phyloP scores from a whole-genome alignment of 2,797 vertebrate genomes.

The Spea hammondii region DNA sequence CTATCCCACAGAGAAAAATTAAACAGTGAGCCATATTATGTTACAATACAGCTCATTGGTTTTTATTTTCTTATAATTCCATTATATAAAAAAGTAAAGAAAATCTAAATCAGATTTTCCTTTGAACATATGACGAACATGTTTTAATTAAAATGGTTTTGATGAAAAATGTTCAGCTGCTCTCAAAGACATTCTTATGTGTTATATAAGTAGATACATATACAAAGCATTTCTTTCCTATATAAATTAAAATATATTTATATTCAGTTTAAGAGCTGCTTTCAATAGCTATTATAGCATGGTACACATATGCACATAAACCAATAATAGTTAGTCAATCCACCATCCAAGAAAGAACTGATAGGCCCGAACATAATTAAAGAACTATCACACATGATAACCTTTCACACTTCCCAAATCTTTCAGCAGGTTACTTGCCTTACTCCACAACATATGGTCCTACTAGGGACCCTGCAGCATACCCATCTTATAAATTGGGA shows the following conservation, averaged over 20 bases:
- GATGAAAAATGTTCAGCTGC: not conserved
- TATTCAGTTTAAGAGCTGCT: not conserved
- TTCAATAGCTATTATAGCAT: not conserved
- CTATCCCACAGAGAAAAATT: no score
- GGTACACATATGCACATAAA: not conserved
- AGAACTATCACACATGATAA: no score
- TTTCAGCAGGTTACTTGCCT: no score
- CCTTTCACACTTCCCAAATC: no score
- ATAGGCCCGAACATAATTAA: no score
- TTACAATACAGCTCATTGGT: no score
- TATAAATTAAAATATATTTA: not conserved
- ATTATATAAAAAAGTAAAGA: not conserved
- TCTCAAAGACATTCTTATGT: not conserved
- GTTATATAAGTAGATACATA: not conserved
- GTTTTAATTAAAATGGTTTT: conserved; percentile 6
- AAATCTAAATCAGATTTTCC: not conserved
- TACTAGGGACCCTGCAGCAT: no score
- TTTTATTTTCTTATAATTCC: not conserved
- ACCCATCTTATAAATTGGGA: no score
- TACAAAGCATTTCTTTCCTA: not conserved
- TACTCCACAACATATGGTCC: no score
- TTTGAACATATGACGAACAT: not conserved
- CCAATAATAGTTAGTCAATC: no score
- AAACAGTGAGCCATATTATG: no score
- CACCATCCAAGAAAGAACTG: no score